phyloP scores from a whole-genome alignment of 1,140 invertebrate species.

The Nasonia vitripennis region DNA sequence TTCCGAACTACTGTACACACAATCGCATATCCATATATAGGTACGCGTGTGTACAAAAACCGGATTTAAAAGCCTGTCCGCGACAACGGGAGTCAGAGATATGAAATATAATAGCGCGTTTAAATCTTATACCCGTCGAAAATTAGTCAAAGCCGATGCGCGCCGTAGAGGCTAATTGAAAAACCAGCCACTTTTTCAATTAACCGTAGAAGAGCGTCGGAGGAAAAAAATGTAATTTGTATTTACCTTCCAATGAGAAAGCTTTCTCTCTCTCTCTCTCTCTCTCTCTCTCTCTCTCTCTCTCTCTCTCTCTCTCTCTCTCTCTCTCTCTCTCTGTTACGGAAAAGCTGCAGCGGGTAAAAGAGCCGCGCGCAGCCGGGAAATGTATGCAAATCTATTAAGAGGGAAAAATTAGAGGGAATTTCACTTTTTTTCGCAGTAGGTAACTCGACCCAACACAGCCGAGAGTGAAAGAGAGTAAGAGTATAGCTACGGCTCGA shows the following conservation, averaged over 20 bases:
- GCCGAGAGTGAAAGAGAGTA: background rate
- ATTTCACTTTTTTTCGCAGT: conserved; percentile 6
- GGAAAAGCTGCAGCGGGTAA: too few relatives aligned
- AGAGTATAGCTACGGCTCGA: background rate
- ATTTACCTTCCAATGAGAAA: too few relatives aligned
- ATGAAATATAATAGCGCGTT: background rate
- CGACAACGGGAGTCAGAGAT: background rate
- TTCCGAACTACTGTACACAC: too few relatives aligned
- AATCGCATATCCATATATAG: too few relatives aligned
- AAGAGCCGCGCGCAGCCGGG: background rate
- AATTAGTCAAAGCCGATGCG: background rate
- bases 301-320: too few relatives aligned
- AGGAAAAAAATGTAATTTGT: too few relatives aligned
- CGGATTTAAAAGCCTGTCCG: conserved; percentile 16
- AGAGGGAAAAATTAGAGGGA: conserved; percentile 24
- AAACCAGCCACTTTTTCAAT: background rate
- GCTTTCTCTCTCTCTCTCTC: too few relatives aligned
- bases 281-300: too few relatives aligned
- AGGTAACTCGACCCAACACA: background rate
- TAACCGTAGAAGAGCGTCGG: too few relatives aligned
- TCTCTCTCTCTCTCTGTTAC: too few relatives aligned
- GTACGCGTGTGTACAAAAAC: background rate
- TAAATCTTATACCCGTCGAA: background rate
- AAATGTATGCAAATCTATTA: conserved; percentile 27
- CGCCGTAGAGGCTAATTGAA: background rate